These are phyloP conservation scores for Acestrorhynchus altus DNA, from an alignment of 2,797 vertebrate genomes.

Conservation along the genomic window DNA sequence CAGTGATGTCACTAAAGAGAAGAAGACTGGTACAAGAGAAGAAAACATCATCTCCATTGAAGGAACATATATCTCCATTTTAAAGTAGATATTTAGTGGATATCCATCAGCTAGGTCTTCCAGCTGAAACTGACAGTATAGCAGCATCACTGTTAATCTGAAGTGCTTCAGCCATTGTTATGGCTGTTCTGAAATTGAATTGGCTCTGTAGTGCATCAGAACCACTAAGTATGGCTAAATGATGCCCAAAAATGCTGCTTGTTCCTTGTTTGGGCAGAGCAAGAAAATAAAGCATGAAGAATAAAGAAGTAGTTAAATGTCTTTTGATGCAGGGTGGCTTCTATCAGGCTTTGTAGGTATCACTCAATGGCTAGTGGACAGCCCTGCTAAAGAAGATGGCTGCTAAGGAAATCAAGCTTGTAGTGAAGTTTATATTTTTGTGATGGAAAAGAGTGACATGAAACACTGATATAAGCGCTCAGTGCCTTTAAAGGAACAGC, in stretches of 20 bases:
- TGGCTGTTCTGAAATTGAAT: background rate
- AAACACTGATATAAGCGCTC: background rate
- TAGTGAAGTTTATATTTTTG: background rate
- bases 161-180: background rate
- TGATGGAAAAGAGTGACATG: no score
- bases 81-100: background rate
- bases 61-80: no score
- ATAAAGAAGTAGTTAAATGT: no score
- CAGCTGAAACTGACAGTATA: background rate
- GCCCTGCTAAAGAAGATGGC: background rate
- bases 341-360: background rate
- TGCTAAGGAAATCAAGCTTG: background rate
- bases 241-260: background rate
- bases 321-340: no score
- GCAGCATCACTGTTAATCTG: background rate
- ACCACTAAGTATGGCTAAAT: background rate
- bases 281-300: background rate
- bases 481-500: background rate
- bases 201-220: background rate
- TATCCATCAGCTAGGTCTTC: background rate
- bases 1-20: background rate
- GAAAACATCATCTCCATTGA: background rate
- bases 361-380: background rate
- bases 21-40: background rate
- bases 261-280: background rate